These are phyloP conservation scores for Gibbula magus DNA, from an alignment of 2,888 invertebrate genomes.

Conservation along the genomic window DNA sequence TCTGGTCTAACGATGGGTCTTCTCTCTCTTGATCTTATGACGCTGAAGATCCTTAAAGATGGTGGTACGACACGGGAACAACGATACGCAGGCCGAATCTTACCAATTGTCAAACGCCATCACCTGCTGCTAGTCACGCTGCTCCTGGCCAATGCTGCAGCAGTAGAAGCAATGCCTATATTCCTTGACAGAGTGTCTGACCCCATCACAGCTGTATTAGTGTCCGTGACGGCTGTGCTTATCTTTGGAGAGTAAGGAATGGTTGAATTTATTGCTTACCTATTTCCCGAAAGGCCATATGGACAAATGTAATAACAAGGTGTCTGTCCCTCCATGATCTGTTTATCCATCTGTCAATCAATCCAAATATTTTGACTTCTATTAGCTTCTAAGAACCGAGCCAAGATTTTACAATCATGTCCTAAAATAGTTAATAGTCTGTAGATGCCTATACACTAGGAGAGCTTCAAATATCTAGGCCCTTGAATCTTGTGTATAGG, in stretches of 20 bases:
- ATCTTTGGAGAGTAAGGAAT: constrained; percentile 74
- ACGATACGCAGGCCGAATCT: constrained; percentile 68
- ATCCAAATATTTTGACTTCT: no score
- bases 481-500: no score
- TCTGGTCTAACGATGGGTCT: constrained; percentile 75
- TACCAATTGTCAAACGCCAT: constrained; percentile 71
- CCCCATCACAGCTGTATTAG: constrained; percentile 70
- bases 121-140: constrained; percentile 74
- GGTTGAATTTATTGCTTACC: neutral
- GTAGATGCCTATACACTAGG: no score
- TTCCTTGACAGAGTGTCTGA: constrained; percentile 72
- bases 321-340: no score
- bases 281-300: no score
- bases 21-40: constrained; percentile 71
- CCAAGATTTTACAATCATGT: no score
- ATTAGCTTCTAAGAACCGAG: no score
- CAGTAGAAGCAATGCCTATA: constrained; percentile 74
- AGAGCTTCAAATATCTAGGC: no score
- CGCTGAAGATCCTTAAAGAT: constrained; percentile 68
- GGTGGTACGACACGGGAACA: constrained; percentile 67
- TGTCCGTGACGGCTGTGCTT: constrained; percentile 73
- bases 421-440: no score
- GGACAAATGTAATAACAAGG: no score
- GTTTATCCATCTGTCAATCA: no score
- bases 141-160: constrained; percentile 72